Conservation (phyloP, 2,888 invertebrate genomes). For the Nebria brevicollis region DNA sequence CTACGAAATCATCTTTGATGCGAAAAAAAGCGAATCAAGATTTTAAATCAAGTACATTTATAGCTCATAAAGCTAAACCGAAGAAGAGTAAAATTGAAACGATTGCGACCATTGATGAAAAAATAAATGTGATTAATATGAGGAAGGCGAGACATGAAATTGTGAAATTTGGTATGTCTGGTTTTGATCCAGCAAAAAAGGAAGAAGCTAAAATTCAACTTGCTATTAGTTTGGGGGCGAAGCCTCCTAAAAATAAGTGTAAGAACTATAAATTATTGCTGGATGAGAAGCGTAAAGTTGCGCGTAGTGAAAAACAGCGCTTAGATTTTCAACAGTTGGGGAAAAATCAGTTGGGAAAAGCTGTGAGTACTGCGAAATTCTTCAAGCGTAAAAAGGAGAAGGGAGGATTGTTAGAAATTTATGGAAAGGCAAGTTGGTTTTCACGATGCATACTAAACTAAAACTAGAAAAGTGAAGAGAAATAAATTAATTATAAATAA, state of each 20-base stretch:
- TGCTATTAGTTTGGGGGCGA: constrained; percentile 84
- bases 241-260: constrained; percentile 75
- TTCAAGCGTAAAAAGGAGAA: constrained; percentile 65
- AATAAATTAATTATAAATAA: background rate
- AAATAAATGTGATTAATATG: constrained; percentile 71
- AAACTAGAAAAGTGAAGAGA: background rate
- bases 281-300: constrained; percentile 69
- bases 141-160: constrained; percentile 83
- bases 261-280: constrained; percentile 80
- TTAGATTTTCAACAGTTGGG: constrained; percentile 66
- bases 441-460: background rate
- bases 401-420: constrained; percentile 57
- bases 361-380: constrained; percentile 67
- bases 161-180: constrained; percentile 84
- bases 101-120: constrained; percentile 47
- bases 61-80: constrained; percentile 67
- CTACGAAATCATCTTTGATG: constrained; percentile 67
- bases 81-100: constrained; percentile 53
- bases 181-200: constrained; percentile 76
- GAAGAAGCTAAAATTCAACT: constrained; percentile 81
- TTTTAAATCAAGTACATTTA: constrained; percentile 65
- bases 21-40: constrained; percentile 63
- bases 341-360: constrained; percentile 71
- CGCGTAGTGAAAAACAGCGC: constrained; percentile 64
- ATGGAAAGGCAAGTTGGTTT: constrained; percentile 57